Base-by-base conservation (phyloP, 2,797 vertebrate species). In the Benthosema pterotum region DNA sequence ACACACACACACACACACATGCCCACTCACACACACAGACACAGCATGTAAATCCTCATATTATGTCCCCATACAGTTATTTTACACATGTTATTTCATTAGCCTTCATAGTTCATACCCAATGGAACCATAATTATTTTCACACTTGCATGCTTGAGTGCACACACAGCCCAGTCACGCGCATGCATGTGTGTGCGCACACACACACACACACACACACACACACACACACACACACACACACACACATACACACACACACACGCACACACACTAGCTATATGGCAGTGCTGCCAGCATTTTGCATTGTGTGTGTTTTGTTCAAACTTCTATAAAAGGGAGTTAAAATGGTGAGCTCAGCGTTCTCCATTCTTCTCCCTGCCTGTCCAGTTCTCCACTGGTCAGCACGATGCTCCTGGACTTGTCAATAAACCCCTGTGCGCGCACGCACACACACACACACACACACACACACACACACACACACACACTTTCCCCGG, bases 261-360 rank as follows among this genome's bases (percentile, higher is more conserved):
- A 69, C 68, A 45, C 67, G 12, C 28, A 54, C 71, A 43, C 77
- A 87, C 83, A 90, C 86, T 79, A 75, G 83, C 80, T 65, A 82
- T 22, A 58, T 87, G 82, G 80, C 83, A 38, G 72, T 80, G 80
- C 72, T 9, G 83, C 82, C 82, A 89, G 88, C 88, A 81, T 76
- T 89, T 89, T 86, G 80, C 83, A 87, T 89, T 91, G 87, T 88
- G 88, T 80, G 84, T 86, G 81, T 89, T 87, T 82, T 89, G 88
- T 84, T n/a, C 81, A 82, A 86, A 87, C 86, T 79, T 83, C 83
- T 87, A 86, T 77, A 87, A 90, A 87, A 82, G 83, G 74, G 72
- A 68, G 75, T 76, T 72, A 78, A 92, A 90, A 89, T 6, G 14
- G 48, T 83, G 71, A 87, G 72, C 75, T 87, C 89, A 92, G 91